A percentile compares a stretch with the other conserved stretches of the same genome.
Conservation (phyloP, 2,113 vertebrate genomes). For the Girardinichthys multiradiatus region DNA sequence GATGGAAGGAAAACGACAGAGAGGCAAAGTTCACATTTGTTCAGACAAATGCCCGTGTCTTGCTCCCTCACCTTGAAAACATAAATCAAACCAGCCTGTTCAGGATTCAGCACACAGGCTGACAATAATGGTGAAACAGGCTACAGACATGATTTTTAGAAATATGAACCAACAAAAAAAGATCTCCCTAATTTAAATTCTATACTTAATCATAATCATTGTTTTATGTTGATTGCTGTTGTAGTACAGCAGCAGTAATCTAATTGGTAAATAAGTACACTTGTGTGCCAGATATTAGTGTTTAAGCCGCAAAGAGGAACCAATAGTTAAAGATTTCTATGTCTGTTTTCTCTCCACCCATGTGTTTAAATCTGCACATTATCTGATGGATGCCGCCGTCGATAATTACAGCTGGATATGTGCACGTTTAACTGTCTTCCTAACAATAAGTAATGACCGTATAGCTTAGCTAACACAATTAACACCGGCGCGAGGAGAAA, state of each 20-base stretch:
- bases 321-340: constrained; percentile 18
- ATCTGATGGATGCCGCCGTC: constrained; percentile 47
- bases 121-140: constrained; percentile 38
- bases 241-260: constrained; percentile 1
- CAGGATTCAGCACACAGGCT: constrained; percentile 61
- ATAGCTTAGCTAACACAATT: constrained; percentile 69
- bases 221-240: neutral
- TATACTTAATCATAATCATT: neutral
- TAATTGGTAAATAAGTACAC: neutral
- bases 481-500: constrained; percentile 53
- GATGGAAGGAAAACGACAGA: constrained; percentile 12
- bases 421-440: constrained; percentile 61
- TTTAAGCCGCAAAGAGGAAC: constrained; percentile 4
- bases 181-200: neutral
- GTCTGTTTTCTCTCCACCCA: constrained; percentile 20
- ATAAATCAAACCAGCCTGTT: constrained; percentile 43
- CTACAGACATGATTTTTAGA: constrained; percentile 32
- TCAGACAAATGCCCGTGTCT: constrained; percentile 33
- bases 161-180: constrained; percentile 19
- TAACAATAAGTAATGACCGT: constrained; percentile 69
- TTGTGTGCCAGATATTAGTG: neutral
- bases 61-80: constrained; percentile 33
- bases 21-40: constrained; percentile 22
- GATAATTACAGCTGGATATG: constrained; percentile 65
- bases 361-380: constrained; percentile 41